Evolutionary conservation across 2,113 vertebrate genomes (phyloP), one percentile per base, ranked within the genome.

Genomic region (Mystacornis crossleyi): DNA sequence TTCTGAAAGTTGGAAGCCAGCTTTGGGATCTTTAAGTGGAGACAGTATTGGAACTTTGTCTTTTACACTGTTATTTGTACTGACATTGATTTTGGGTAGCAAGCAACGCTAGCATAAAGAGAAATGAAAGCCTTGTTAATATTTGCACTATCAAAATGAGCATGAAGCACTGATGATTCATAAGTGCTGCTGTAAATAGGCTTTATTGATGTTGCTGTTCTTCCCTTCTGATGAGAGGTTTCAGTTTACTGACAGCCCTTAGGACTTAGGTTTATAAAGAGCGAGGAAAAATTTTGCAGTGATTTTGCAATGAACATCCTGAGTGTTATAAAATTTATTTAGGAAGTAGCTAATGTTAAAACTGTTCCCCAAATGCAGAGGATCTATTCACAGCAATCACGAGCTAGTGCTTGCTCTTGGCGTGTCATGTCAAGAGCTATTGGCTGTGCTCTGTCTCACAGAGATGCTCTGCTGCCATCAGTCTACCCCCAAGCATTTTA

Each of bases 61-160:
- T 67, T 85, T 66, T 57, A 43, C 1, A 1, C 81, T 83, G 55
- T 70, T 93, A n/a, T 90, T 84, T 89, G 40, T 90, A 70, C 42
- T 62, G 57, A 65, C 71, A 88, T 91, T 66, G 86, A 93, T 97
- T 93, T 95, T 77, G 26, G 47, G 25, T 78, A 57, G 55, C 84
- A 90, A 74, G 50, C 31, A 77, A 36, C 42, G 34, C 73, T 71
- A 61, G 48, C 55, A 86, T 70, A 80, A 96, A 91, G 72, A 88
- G 65, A 83, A 91, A 45, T 61, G 71, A 95, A 85, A 90, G 36
- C 5, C 40, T 82, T 85, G 43, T 95, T 97, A 94, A 92, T 95
- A 92, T 95, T 91, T 82, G 61, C 15, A 4, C 34, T 55, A 79
- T 75, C 57, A 75, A 88, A 94, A 86, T 50, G 38, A 92, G 72